Base-by-base conservation (phyloP, 2,888 invertebrate species). In the Drosophila mimetica region DNA sequence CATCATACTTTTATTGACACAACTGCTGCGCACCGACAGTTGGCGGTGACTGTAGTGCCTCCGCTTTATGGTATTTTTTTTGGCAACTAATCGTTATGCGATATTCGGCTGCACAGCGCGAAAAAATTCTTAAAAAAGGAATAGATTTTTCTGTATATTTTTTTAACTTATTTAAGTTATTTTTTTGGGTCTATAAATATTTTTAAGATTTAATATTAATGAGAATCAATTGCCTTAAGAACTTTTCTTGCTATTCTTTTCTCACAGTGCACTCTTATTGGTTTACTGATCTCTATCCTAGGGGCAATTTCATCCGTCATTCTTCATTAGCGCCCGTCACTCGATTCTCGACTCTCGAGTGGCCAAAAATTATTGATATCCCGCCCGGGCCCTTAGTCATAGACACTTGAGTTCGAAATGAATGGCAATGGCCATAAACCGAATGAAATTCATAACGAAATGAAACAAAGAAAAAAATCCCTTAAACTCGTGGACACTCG, bases 1-100 rank as follows among this genome's bases (percentile, higher is more conserved):
- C 32, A 50, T 47, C 52, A 47, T 53, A 54, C 60, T 32, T 22
- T 48, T 73, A 55, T 80, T 78, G 76, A 79, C 79, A 79, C 79
- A 77, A 79, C 57, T 77, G 77, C 59, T 50, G 36, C 13, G 52
- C 41, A 51, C n/a, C 46, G 54, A 44, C 65, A 28, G 20, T 54
- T 54, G 32, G 25, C 25, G 13, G 16, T 44, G 54, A 25, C 58
- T 61, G 58, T 48, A 25, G 30, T 52, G 32, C 52, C 14, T 4
- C n/a, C 22, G 39, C 39, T 39, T 55, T n/a, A 30, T 30, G 30
- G 30, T 11, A n/a, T 30, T 32, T 55, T 25, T 25, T 37, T 44
- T 58, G 41, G 11, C 47, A 46, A 32, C 59, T 53, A 60, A 52
- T 47, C 41, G 30, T 37, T 42, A 41, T 22, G 52, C 1, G 8